Conservation (phyloP, 2,113 vertebrate species). For the Nycticryphes semicollaris region DNA sequence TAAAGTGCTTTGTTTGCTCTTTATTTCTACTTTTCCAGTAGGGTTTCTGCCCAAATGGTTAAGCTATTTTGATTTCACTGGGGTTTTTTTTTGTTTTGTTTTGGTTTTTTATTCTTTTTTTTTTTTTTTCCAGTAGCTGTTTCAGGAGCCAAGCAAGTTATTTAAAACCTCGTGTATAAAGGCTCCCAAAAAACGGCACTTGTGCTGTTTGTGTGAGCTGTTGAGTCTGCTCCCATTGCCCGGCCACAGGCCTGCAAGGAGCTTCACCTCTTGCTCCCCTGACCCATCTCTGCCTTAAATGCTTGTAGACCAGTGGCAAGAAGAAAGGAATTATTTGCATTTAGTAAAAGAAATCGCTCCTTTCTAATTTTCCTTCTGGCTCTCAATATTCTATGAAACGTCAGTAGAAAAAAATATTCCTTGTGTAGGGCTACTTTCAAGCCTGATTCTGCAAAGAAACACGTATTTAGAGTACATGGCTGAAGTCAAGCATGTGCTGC, state of each 20-base stretch:
- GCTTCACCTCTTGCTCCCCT: neutral
- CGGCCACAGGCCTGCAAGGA: neutral
- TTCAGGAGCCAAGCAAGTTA: neutral
- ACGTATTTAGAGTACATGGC: rapidly evolving
- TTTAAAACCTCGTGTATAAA: neutral
- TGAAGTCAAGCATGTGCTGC: neutral
- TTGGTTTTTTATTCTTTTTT: neutral
- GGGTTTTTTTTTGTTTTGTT: too few species aligned
- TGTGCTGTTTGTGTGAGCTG: neutral
- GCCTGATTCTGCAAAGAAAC: neutral
- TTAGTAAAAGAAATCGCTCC: neutral
- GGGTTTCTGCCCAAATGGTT: neutral
- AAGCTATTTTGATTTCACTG: neutral
- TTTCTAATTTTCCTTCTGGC: neutral
- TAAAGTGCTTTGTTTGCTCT: neutral
- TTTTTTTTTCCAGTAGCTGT: neutral
- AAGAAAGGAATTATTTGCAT: neutral
- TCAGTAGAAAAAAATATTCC: neutral
- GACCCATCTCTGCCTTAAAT: neutral
- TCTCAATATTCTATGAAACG: neutral
- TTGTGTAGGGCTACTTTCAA: neutral
- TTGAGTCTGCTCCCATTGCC: neutral
- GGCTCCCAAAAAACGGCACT: neutral
- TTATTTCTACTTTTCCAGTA: neutral
- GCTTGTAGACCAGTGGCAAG: neutral